Evolutionary conservation across 2,113 vertebrate species (phyloP).

Genomic region (Bambusicola thoracicus): DNA sequence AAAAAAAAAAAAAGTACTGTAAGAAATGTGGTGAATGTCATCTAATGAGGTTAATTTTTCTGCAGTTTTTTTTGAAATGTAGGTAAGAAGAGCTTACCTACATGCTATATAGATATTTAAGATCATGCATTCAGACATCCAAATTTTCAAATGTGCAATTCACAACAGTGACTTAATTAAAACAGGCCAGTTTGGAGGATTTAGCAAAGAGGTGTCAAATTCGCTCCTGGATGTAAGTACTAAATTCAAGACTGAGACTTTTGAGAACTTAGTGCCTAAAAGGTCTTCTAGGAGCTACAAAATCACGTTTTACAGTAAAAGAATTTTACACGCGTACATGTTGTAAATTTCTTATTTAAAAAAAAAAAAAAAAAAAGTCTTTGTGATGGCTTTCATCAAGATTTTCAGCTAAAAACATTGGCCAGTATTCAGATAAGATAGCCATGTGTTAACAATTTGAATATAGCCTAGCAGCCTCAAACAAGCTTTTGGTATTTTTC

Average conservation of each 20-base stretch:
- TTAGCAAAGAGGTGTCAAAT: not conserved
- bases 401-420: not conserved
- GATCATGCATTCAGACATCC: not conserved
- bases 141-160: not conserved
- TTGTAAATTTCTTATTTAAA: not conserved
- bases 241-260: not conserved
- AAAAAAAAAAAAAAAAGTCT: too few species aligned
- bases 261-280: not conserved
- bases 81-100: not conserved
- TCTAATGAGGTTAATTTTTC: not conserved
- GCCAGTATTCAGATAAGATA: not conserved
- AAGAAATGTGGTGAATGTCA: not conserved
- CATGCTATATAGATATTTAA: not conserved
- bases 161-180: not conserved
- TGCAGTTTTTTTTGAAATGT: not conserved
- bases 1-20: not conserved
- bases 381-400: fast-evolving
- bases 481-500: not conserved
- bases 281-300: not conserved
- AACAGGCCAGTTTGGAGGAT: not conserved
- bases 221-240: not conserved
- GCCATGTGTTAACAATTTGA: not conserved
- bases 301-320: not conserved
- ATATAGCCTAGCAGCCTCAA: not conserved
- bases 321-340: not conserved